These are phyloP conservation scores for Busseola fusca DNA, from an alignment of 2,888 invertebrate genomes.

Conservation along the genomic window DNA sequence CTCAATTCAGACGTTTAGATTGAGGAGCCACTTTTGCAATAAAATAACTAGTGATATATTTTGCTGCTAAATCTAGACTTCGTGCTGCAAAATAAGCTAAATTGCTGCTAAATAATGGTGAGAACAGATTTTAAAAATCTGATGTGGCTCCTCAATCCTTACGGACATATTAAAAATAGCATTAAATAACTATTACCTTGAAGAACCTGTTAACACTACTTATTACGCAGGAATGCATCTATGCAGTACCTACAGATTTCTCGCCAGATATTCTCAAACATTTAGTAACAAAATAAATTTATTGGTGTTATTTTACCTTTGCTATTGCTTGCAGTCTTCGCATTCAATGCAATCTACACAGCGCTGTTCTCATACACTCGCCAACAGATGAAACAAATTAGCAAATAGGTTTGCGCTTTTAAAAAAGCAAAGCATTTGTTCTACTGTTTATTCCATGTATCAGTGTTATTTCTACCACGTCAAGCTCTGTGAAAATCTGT, in stretches of 20 bases:
- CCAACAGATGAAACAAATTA: slow-evolving; percentile 10
- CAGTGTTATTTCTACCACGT: slow-evolving; percentile 32
- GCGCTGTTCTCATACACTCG: background rate
- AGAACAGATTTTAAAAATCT: no score
- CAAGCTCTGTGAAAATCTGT: slow-evolving; percentile 34
- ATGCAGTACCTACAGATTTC: background rate
- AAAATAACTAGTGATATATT: no score
- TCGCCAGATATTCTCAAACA: slow-evolving; percentile 13
- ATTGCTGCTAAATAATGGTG: no score
- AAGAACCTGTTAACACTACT: slow-evolving; percentile 28
- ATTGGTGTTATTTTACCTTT: slow-evolving; percentile 37
- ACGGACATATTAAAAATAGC: no score
- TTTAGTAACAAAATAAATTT: background rate
- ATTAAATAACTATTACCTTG: no score
- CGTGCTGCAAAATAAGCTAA: no score
- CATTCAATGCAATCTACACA: slow-evolving; percentile 25
- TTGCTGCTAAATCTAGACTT: no score
- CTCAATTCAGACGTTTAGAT: no score
- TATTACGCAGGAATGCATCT: slow-evolving; percentile 17
- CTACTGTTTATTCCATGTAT: slow-evolving; percentile 23
- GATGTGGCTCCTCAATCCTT: no score
- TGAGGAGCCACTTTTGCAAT: no score
- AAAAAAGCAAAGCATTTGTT: slow-evolving; percentile 20
- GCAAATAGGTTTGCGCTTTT: background rate
- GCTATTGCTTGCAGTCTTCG: slow-evolving; percentile 14